phyloP scores from a whole-genome alignment of 2,113 vertebrate species.

The Cephalopterus ornatus region DNA sequence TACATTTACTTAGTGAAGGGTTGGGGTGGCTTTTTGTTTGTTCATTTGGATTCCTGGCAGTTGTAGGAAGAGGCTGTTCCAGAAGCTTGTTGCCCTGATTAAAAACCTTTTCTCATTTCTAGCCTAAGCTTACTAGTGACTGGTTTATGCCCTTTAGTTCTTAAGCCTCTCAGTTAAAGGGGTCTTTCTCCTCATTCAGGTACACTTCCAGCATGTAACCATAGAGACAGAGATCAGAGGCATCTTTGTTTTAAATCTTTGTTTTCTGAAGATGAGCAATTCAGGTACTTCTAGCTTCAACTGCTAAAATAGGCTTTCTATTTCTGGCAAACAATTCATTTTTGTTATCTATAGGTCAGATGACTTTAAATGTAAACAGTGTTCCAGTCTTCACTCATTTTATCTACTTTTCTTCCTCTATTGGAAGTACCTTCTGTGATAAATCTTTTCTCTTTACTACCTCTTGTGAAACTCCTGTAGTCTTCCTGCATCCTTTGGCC shows the following conservation, averaged over 20 bases:
- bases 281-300: background rate
- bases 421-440: background rate
- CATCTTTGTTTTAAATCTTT: background rate
- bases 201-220: background rate
- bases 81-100: background rate
- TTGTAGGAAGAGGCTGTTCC: background rate
- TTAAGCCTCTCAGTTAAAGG: background rate
- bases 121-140: background rate
- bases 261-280: background rate
- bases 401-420: background rate
- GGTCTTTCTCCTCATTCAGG: background rate
- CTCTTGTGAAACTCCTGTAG: background rate
- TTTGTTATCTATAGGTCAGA: background rate
- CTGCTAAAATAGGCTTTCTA: background rate
- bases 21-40: background rate
- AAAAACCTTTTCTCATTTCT: background rate
- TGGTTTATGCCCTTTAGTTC: background rate
- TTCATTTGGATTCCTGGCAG: background rate
- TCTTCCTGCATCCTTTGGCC: background rate
- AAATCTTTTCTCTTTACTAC: background rate
- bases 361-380: background rate
- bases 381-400: background rate
- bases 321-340: background rate
- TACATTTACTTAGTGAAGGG: background rate
- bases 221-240: background rate